Conservation (phyloP, 53 echinoderm and acorn worm genomes). For the Echinometra lucunter region DNA sequence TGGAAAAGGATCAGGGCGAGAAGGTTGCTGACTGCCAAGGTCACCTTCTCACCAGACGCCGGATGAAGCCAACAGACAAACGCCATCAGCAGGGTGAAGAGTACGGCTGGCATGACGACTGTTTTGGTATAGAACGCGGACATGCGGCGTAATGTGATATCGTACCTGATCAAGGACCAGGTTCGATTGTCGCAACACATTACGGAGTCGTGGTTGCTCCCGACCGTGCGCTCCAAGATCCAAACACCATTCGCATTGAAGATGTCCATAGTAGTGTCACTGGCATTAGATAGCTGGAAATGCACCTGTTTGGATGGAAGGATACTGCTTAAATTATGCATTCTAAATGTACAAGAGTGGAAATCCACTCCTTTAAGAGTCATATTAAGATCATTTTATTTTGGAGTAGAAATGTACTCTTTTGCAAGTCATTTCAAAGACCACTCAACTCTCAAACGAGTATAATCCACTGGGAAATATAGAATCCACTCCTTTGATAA, state of each 20-base stretch:
- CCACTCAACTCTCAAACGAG: too few species aligned
- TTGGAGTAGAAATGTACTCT: too few species aligned
- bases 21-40: conserved; percentile 67
- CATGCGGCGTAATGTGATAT: conserved; percentile 51
- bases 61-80: conserved; percentile 65
- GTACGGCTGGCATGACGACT: conserved; percentile 49
- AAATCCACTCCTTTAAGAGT: too few species aligned
- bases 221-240: conserved; percentile 43
- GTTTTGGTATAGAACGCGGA: conserved; percentile 62
- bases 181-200: conserved; percentile 59
- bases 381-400: too few species aligned
- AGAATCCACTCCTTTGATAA: too few species aligned
- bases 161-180: conserved; percentile 46
- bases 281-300: conserved; percentile 50
- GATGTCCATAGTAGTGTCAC: conserved; percentile 55
- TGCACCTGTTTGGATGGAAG: conserved; percentile 14
- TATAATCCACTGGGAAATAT: too few species aligned
- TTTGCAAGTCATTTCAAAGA: too few species aligned
- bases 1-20: conserved; percentile 66
- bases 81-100: conserved; percentile 50
- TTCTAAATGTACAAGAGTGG: too few species aligned
- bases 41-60: conserved; percentile 67
- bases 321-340: too few species aligned
- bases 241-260: conserved; percentile 63
- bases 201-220: conserved; percentile 22